These are phyloP conservation scores for Lasioglossum lativentre DNA, from an alignment of 2,888 invertebrate genomes.

Conservation along the genomic window DNA sequence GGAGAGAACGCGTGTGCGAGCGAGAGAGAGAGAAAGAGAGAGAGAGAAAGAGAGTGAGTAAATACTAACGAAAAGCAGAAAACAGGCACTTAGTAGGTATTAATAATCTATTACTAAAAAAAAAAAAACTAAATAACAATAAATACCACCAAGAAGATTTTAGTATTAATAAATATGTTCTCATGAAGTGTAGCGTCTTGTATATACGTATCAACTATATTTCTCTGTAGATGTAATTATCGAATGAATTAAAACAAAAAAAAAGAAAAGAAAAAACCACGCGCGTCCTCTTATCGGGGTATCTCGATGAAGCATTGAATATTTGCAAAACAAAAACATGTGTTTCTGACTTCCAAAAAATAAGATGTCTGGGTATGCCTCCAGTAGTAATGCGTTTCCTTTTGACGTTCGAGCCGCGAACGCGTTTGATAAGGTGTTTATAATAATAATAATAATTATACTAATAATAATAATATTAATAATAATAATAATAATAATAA, in stretches of 20 bases:
- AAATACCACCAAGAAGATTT: slow-evolving; percentile 78
- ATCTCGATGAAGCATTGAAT: slow-evolving; percentile 69
- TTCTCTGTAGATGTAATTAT: slow-evolving; percentile 80
- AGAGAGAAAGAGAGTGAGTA: slow-evolving; percentile 36
- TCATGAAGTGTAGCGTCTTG: slow-evolving; percentile 84
- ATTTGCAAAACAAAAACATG: slow-evolving; percentile 43
- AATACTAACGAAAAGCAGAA: slow-evolving; percentile 49
- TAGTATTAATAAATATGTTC: slow-evolving; percentile 83
- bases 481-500: slow-evolving; percentile 16
- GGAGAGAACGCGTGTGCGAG: slow-evolving; percentile 43
- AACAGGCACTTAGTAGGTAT: slow-evolving; percentile 72
- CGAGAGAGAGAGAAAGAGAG: slow-evolving; percentile 47
- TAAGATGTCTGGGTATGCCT: slow-evolving; percentile 19
- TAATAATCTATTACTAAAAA: slow-evolving; percentile 72
- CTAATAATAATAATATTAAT: background rate
- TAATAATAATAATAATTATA: slow-evolving; percentile 17
- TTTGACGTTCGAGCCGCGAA: slow-evolving; percentile 1
- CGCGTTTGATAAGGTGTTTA: slow-evolving; percentile 46
- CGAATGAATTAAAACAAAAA: slow-evolving; percentile 60
- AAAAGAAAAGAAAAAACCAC: slow-evolving; percentile 26
- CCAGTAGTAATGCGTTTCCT: slow-evolving; percentile 19
- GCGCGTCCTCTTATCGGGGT: slow-evolving; percentile 69
- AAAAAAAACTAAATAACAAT: slow-evolving; percentile 73
- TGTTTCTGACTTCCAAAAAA: slow-evolving; percentile 34
- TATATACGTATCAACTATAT: slow-evolving; percentile 83